Evolutionary conservation across 2,113 vertebrate genomes (phyloP).

Genomic region (Toxostoma redivivum): DNA sequence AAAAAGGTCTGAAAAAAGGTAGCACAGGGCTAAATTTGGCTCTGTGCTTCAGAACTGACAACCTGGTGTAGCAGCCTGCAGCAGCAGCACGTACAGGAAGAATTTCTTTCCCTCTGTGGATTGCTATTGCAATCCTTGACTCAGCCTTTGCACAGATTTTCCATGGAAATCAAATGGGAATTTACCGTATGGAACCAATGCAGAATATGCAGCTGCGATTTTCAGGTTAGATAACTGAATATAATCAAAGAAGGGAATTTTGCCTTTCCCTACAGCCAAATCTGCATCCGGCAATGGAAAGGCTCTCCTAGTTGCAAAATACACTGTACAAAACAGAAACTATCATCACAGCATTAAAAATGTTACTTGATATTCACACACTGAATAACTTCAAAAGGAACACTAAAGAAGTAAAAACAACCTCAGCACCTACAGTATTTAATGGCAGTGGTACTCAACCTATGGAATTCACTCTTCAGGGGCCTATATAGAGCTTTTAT

Average conservation of each 20-base stretch:
- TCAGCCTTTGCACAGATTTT: neutral
- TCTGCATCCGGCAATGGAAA: neutral
- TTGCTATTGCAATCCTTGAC: constrained; percentile 6
- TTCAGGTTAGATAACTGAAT: constrained; percentile 15
- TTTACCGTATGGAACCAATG: neutral
- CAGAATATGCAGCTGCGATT: neutral
- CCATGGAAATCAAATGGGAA: constrained; percentile 1
- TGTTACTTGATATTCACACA: constrained; percentile 2
- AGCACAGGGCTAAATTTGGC: neutral
- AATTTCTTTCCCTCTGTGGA: neutral
- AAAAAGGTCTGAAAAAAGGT: neutral
- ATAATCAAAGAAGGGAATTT: neutral
- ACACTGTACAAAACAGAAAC: neutral
- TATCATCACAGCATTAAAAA: neutral
- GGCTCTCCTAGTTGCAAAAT: neutral
- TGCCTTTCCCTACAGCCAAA: neutral
- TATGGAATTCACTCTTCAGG: constrained; percentile 26
- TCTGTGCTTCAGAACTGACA: constrained; percentile 23
- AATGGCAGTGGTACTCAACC: neutral
- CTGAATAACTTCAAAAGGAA: constrained; percentile 25
- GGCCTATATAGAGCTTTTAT: constrained; percentile 36
- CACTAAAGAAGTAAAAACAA: constrained; percentile 40
- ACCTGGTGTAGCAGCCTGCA: neutral
- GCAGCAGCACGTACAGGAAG: neutral
- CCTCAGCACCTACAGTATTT: constrained; percentile 23